Conservation (phyloP, 2,113 vertebrate species). For the Acrocephalus kingi region DNA sequence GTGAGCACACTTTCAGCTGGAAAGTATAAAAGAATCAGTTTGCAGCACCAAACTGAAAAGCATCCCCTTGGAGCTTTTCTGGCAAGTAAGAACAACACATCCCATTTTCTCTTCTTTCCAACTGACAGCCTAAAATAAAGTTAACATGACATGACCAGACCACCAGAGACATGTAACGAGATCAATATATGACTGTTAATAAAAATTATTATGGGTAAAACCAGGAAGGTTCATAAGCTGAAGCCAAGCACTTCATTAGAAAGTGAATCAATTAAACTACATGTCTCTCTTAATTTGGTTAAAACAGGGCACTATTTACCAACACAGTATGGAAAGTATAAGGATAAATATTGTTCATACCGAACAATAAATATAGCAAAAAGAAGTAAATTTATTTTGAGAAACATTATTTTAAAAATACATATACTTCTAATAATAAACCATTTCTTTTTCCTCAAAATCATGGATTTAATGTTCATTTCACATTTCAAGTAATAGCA, state of each 20-base stretch:
- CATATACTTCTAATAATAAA: background rate
- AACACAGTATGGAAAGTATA: background rate
- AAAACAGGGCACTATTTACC: background rate
- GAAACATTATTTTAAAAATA: background rate
- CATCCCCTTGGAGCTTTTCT: background rate
- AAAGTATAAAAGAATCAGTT: no score
- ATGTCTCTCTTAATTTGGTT: background rate
- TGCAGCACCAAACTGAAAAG: background rate
- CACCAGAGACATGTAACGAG: background rate
- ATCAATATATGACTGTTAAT: background rate
- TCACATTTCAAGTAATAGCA: background rate
- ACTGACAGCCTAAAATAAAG: background rate
- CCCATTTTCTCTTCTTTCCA: background rate
- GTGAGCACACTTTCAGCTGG: background rate
- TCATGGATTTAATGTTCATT: rapidly evolving
- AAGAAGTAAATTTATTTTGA: background rate
- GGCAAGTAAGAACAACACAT: background rate
- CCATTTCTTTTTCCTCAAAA: background rate
- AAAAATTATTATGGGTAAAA: background rate
- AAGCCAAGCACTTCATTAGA: background rate
- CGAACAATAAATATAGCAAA: background rate
- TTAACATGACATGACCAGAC: background rate
- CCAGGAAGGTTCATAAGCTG: background rate
- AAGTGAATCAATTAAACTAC: background rate
- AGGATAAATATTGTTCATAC: background rate